Conservation (phyloP, 2,113 vertebrate species). For the Orthonyx spaldingii region DNA sequence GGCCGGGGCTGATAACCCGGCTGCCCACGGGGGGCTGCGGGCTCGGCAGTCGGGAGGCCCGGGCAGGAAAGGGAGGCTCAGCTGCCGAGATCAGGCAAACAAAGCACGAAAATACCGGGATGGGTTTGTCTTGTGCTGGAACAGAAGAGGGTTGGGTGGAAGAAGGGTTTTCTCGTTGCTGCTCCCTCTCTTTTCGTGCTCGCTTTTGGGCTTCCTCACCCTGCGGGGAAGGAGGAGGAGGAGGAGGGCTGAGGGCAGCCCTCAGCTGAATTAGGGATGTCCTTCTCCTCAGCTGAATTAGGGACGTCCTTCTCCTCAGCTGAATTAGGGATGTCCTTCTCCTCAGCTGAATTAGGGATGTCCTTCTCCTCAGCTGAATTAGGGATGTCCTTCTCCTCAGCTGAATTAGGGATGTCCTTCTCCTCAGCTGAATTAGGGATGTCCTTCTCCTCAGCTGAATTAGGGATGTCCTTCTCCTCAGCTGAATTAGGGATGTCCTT, state of each 20-base stretch:
- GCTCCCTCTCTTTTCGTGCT: background rate
- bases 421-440: too few species aligned
- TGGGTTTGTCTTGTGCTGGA: background rate
- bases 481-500: background rate
- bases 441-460: too few species aligned
- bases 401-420: background rate
- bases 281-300: background rate
- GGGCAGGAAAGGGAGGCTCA: constrained; percentile 48
- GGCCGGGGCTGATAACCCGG: background rate
- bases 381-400: too few species aligned
- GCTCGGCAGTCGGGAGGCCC: background rate
- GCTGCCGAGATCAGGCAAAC: background rate
- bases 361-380: too few species aligned
- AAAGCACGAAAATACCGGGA: background rate
- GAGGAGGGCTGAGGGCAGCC: background rate
- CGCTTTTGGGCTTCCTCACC: background rate
- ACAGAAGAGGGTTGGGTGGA: background rate
- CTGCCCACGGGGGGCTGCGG: constrained; percentile 1
- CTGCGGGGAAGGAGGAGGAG: background rate
- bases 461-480: too few species aligned
- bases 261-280: too few species aligned
- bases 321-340: too few species aligned
- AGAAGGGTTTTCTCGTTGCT: background rate
- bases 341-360: too few species aligned
- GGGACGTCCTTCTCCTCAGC: too few species aligned